Base-by-base conservation (phyloP, 2,888 invertebrate species). In the Orthosia incerta region DNA sequence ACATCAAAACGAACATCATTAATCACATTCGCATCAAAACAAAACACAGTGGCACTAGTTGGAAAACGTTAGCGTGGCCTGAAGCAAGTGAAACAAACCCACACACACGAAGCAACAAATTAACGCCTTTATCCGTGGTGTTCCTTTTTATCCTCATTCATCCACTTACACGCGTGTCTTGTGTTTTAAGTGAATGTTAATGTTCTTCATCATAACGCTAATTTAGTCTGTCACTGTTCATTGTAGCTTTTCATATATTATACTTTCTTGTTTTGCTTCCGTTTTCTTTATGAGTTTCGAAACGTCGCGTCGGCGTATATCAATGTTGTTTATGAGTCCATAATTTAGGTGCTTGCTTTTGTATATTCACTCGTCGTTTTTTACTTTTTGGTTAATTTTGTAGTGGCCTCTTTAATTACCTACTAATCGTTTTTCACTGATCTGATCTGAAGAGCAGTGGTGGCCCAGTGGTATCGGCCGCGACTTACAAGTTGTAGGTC, bases 141-240 rank as follows among this genome's bases (percentile, higher is more conserved):
- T 88, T 88, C 86, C 87, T 90, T 90, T 91, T 91, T 91, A 87
- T 88, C 87, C 86, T 87, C 88, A 88, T 89, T 88, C 88, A 88
- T 79, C 70, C 89, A 87, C 90, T 89, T 87, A 76, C 83, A 80
- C 73, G 76, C 80, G 72, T 82, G 74, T 81, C 71, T 70, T 72
- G 79, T 59, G 68, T 87, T 88, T 91, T 90, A 91, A 92, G 89
- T 91, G 89, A 89, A 86, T 90, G 90, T 91, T 91, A 91, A 90
- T 91, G 88, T 89, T 90, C 90, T 89, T 89, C 90, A 93, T 93
- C 90, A 89, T 89, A 88, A 85, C 82, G 86, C 88, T 92, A 91
- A 93, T 94, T 90, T 90, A 90, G 87, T 75, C 85, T 88, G 91
- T 89, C 91, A 89, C 74, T 57, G 74, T 74, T 77, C 67, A 59